Evolutionary conservation across 2,797 vertebrate species (phyloP).

Genomic region (Dendrocincla fuliginosa): DNA sequence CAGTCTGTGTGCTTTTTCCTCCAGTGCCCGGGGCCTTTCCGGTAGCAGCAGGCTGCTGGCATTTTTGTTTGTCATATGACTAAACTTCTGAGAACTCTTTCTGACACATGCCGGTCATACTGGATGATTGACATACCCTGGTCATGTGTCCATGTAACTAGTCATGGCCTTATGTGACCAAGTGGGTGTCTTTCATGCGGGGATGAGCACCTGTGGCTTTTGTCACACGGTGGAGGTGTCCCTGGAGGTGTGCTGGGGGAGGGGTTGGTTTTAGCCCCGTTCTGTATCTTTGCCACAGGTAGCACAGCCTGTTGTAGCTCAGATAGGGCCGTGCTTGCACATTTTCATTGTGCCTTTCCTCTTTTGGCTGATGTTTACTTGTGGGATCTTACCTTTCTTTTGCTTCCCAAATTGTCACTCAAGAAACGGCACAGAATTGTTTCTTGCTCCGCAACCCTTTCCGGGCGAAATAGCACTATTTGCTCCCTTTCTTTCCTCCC

Average conservation of each 20-base stretch:
- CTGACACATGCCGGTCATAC: not conserved
- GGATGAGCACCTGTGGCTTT: not conserved
- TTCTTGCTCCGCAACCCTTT: not conserved
- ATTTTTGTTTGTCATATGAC: not conserved
- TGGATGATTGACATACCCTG: not conserved
- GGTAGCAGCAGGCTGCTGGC: accelerated
- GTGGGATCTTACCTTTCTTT: not conserved
- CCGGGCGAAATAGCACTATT: not conserved
- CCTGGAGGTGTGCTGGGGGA: no score
- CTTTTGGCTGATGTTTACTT: not conserved
- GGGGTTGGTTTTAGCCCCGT: not conserved
- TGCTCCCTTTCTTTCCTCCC: not conserved
- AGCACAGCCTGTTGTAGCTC: not conserved
- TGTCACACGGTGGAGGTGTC: accelerated
- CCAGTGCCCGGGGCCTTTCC: not conserved
- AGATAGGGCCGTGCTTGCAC: accelerated
- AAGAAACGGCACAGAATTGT: not conserved
- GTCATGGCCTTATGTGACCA: not conserved
- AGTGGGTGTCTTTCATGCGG: accelerated
- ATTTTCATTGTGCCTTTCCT: not conserved
- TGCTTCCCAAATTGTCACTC: not conserved
- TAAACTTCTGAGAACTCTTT: not conserved
- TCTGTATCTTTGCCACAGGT: not conserved
- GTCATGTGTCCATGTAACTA: not conserved
- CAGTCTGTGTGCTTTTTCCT: not conserved